Conservation (phyloP, 2,888 invertebrate species). For the Trimorus sp. region DNA sequence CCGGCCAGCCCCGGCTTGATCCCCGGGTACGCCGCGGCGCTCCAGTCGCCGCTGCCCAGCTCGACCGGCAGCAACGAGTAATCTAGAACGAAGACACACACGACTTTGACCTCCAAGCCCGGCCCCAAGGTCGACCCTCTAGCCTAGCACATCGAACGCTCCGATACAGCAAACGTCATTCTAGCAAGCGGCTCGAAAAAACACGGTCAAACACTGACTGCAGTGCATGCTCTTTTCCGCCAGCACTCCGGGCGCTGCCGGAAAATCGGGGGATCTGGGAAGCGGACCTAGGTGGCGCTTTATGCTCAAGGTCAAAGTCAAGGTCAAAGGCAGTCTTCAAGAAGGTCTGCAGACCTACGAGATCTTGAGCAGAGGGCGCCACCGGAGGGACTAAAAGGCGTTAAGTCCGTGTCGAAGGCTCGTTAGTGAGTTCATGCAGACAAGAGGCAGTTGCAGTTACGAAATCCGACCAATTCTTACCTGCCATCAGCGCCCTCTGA, state of each 20-base stretch:
- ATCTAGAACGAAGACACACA: conserved; percentile 75
- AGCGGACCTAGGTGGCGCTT: too few relatives aligned
- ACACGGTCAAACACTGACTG: conserved; percentile 17
- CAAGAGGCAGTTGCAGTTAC: conserved; percentile 30
- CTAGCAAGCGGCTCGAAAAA: conserved; percentile 45
- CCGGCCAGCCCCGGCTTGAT: conserved; percentile 77
- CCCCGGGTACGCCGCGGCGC: conserved; percentile 74
- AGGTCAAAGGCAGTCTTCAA: too few relatives aligned
- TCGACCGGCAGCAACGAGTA: conserved; percentile 76
- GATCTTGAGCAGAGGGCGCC: too few relatives aligned
- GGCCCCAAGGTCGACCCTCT: neutral
- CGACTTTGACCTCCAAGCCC: conserved; percentile 17
- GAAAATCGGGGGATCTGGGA: too few relatives aligned
- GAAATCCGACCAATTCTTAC: conserved; percentile 54
- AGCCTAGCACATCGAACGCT: conserved; percentile 22
- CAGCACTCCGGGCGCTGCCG: too few relatives aligned
- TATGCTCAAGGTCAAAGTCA: too few relatives aligned
- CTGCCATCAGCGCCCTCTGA: conserved; percentile 24
- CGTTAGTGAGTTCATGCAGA: too few relatives aligned
- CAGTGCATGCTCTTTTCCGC: conserved; percentile 3
- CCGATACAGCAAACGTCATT: conserved; percentile 56
- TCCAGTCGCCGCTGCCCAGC: conserved; percentile 75
- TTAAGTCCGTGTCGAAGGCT: too few relatives aligned
- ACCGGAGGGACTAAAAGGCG: too few relatives aligned
- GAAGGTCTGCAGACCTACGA: too few relatives aligned